phyloP scores from a whole-genome alignment of 2,888 invertebrate species.

The Coronaproctus castanopsis region DNA sequence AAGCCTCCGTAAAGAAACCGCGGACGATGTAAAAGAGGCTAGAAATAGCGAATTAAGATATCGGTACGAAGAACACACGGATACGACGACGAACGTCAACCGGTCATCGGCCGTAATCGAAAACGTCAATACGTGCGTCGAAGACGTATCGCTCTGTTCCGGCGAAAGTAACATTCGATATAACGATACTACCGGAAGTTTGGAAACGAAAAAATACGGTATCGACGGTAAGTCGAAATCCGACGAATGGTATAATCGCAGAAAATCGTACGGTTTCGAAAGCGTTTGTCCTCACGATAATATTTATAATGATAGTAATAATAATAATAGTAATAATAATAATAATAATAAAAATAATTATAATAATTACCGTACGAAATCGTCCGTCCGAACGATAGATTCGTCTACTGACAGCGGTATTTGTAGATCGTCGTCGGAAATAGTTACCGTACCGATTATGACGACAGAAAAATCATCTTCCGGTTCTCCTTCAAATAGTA shows the following conservation, averaged over 20 bases:
- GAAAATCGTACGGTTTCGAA: slow-evolving; percentile 60
- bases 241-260: slow-evolving; percentile 49
- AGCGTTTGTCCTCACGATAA: slow-evolving; percentile 29
- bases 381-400: slow-evolving; percentile 33
- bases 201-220: slow-evolving; percentile 30
- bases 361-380: not conserved
- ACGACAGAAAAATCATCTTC: not conserved
- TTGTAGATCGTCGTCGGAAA: slow-evolving; percentile 49
- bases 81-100: too few relatives aligned
- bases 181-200: slow-evolving; percentile 29
- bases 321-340: too few relatives aligned
- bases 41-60: too few relatives aligned
- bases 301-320: too few relatives aligned
- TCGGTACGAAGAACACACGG: too few relatives aligned
- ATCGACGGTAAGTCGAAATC: slow-evolving; percentile 28
- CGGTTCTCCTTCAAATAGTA: too few relatives aligned
- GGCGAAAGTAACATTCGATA: slow-evolving; percentile 25
- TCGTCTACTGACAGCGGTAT: slow-evolving; percentile 61
- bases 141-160: too few relatives aligned
- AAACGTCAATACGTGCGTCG: too few relatives aligned
- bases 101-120: too few relatives aligned
- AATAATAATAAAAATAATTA: too few relatives aligned
- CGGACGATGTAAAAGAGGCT: slow-evolving; percentile 16
- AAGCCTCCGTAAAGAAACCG: slow-evolving; percentile 29
- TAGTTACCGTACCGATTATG: slow-evolving; percentile 27